These are phyloP conservation scores for Phyllopteryx taeniolatus DNA, from an alignment of 2,113 vertebrate species.

Conservation along the genomic window DNA sequence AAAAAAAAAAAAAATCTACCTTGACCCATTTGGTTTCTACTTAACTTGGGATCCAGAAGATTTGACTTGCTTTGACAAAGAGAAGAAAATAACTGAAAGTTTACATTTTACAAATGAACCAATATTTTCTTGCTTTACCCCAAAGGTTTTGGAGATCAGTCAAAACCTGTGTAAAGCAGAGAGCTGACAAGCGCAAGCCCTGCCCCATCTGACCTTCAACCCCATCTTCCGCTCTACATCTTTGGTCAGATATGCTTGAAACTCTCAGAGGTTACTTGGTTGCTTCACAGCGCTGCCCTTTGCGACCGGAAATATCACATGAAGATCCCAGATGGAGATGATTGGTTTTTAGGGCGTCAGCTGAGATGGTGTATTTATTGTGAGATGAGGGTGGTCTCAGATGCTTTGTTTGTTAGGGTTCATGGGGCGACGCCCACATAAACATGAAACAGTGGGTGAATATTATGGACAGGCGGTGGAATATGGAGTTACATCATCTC, in stretches of 20 bases:
- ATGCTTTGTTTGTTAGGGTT: constrained; percentile 32
- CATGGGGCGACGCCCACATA: constrained; percentile 25
- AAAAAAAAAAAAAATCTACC: neutral
- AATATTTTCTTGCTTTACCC: too few relatives aligned
- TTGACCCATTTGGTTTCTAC: neutral
- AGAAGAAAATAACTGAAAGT: neutral
- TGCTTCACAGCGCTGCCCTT: neutral
- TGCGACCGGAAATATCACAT: constrained; percentile 32
- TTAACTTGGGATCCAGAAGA: neutral
- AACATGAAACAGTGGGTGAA: constrained; percentile 10
- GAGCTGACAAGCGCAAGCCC: neutral
- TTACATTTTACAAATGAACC: too few relatives aligned
- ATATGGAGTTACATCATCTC: neutral
- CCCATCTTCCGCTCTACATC: neutral
- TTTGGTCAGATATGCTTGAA: neutral
- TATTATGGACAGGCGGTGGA: neutral
- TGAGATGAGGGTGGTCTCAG: constrained; percentile 40
- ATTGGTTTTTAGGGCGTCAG: constrained; percentile 16
- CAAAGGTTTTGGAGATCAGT: neutral
- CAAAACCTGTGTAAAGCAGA: neutral
- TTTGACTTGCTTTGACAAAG: neutral
- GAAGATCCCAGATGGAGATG: constrained; percentile 47
- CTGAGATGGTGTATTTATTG: constrained; percentile 35
- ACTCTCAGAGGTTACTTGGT: too few relatives aligned
- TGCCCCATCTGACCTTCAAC: neutral